A percentile compares a stretch with the other conserved stretches of the same genome.
These are phyloP conservation scores for Jordanella pulchra DNA, from an alignment of 2,797 vertebrate species.

Conservation along the genomic window DNA sequence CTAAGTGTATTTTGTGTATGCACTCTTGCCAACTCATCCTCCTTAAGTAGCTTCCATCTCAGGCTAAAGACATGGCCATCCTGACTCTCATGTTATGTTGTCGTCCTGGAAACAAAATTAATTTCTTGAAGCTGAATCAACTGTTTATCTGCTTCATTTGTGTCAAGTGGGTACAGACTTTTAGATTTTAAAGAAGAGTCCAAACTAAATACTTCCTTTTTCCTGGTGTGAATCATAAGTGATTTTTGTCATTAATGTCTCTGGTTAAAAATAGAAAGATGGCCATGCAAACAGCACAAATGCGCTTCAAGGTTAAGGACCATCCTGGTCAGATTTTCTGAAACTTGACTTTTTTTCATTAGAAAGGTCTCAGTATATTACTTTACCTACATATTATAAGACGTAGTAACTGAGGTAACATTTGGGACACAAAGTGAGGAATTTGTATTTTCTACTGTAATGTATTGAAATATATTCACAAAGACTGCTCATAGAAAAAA, in stretches of 20 bases:
- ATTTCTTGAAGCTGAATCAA: conserved; percentile 23
- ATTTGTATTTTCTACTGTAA: background rate
- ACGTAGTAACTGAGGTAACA: background rate
- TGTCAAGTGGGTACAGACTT: conserved; percentile 17
- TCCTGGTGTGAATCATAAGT: conserved; percentile 10
- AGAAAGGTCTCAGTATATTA: background rate
- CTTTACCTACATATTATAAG: background rate
- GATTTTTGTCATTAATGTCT: conserved; percentile 14
- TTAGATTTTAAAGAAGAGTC: background rate
- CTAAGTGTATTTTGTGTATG: conserved; percentile 48
- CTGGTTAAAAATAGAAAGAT: conserved; percentile 8
- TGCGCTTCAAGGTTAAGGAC: background rate
- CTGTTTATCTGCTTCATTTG: conserved; percentile 25
- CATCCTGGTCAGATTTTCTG: background rate
- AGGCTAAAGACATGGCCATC: conserved; percentile 56
- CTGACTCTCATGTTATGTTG: conserved; percentile 35
- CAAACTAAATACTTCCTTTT: too few species aligned
- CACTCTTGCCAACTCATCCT: conserved; percentile 34
- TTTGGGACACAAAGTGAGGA: background rate
- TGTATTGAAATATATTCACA: background rate
- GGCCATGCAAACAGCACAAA: background rate
- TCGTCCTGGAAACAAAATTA: conserved; percentile 56
- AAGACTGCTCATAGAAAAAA: background rate
- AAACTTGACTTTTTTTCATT: background rate
- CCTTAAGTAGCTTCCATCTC: conserved; percentile 54